These are phyloP conservation scores for Cossypha dichroa DNA, from an alignment of 2,797 vertebrate species.

Conservation along the genomic window DNA sequence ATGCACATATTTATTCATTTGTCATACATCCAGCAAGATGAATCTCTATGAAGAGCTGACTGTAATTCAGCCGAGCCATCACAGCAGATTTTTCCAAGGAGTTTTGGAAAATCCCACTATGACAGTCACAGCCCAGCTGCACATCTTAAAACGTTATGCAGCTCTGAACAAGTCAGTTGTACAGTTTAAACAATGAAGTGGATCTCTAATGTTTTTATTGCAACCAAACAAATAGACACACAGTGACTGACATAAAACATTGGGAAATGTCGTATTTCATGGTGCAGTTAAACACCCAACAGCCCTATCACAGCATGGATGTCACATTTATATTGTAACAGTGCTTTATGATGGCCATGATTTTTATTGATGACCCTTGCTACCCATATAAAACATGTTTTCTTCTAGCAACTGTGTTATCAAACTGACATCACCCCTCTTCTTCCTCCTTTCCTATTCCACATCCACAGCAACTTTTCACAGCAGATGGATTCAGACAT, in stretches of 20 bases:
- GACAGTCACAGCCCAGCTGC: background rate
- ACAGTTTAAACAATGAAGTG: background rate
- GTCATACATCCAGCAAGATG: background rate
- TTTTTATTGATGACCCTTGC: slow-evolving; percentile 11
- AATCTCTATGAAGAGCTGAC: background rate
- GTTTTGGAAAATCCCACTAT: background rate
- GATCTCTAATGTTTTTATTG: background rate
- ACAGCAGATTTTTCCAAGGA: background rate
- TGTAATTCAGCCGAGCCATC: background rate
- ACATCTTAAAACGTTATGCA: background rate
- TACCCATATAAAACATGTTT: background rate
- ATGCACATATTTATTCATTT: background rate
- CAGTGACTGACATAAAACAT: background rate
- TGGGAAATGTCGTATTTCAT: background rate
- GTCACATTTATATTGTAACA: background rate
- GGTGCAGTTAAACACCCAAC: background rate
- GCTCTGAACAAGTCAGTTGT: background rate
- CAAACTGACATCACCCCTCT: background rate
- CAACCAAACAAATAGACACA: background rate
- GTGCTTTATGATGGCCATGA: background rate
- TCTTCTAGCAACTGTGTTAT: background rate
- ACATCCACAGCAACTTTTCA: background rate
- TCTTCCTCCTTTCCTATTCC: background rate
- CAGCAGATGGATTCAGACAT: background rate
- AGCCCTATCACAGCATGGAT: background rate